These are phyloP conservation scores for Triplophysa siluroides DNA, from an alignment of 2,113 vertebrate species.

Conservation along the genomic window DNA sequence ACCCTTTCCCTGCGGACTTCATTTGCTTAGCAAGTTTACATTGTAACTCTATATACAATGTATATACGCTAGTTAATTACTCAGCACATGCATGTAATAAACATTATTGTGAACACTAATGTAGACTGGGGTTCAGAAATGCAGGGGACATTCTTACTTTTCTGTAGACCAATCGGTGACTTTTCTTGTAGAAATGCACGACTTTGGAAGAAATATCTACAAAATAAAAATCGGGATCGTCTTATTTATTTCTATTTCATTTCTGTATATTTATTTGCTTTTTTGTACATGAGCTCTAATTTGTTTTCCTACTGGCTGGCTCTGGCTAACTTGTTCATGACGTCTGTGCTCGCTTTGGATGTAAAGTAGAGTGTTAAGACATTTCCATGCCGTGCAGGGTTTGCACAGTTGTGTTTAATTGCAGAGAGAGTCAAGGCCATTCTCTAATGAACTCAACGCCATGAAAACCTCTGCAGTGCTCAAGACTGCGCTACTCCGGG, in stretches of 20 bases:
- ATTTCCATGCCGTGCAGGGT: constrained; percentile 60
- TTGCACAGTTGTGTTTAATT: constrained; percentile 73
- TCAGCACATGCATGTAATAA: too few relatives aligned
- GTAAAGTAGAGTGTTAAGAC: constrained; percentile 40
- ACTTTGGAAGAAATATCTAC: neutral
- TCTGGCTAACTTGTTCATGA: constrained; percentile 26
- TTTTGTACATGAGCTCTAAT: constrained; percentile 19
- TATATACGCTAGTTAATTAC: too few relatives aligned
- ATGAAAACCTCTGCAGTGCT: constrained; percentile 57
- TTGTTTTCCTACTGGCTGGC: constrained; percentile 14
- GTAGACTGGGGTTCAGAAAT: too few relatives aligned
- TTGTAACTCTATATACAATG: neutral
- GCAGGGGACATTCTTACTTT: too few relatives aligned
- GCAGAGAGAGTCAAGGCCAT: constrained; percentile 62
- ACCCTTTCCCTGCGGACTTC: constrained; percentile 69
- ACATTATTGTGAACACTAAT: too few relatives aligned
- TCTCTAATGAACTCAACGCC: constrained; percentile 73
- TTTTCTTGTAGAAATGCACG: neutral
- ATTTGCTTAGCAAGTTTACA: neutral
- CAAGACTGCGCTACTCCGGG: constrained; percentile 67
- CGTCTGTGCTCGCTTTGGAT: constrained; percentile 41
- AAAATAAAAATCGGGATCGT: neutral
- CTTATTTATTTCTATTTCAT: neutral
- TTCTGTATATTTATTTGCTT: constrained; percentile 15
- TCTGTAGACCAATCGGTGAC: neutral